These are phyloP conservation scores for Psephotus haematonotus DNA, from an alignment of 2,113 vertebrate species.

Conservation along the genomic window DNA sequence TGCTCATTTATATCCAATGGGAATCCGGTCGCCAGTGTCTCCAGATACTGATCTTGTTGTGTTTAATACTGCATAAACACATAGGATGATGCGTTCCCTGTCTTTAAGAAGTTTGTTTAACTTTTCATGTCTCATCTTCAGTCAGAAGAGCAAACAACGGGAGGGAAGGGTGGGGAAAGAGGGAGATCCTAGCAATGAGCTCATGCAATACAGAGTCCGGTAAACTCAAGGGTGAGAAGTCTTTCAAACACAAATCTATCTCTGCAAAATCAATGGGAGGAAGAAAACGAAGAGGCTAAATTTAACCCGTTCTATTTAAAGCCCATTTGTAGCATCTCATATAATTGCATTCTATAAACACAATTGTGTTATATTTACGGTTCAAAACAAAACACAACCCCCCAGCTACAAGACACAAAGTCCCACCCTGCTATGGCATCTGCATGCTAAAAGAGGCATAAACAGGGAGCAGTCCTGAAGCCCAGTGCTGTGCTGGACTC, in stretches of 20 bases:
- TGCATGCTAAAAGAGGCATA: fast-evolving
- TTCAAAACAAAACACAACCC: slow-evolving; percentile 29
- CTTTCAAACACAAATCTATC: slow-evolving; percentile 48
- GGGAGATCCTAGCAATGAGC: slow-evolving; percentile 42
- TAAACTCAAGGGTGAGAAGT: slow-evolving; percentile 59
- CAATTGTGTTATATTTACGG: slow-evolving; percentile 46
- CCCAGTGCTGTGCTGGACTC: not conserved
- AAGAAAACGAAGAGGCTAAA: not conserved
- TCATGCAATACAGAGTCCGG: not conserved
- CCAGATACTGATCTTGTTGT: slow-evolving; percentile 62
- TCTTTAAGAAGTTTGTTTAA: slow-evolving; percentile 54
- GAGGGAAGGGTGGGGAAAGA: slow-evolving; percentile 62
- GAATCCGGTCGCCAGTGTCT: slow-evolving; percentile 51
- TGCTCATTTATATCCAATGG: slow-evolving; percentile 42
- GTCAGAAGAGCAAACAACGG: slow-evolving; percentile 45
- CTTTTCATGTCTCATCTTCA: slow-evolving; percentile 44
- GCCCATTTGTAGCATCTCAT: not conserved
- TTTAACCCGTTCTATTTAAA: slow-evolving; percentile 64
- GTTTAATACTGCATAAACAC: slow-evolving; percentile 58
- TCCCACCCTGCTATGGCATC: not conserved
- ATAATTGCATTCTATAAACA: not conserved
- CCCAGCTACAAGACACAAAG: not conserved
- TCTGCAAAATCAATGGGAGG: slow-evolving; percentile 41
- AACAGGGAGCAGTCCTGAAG: not conserved
- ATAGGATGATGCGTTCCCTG: slow-evolving; percentile 36